These are phyloP conservation scores for Oreochromis spilurus DNA, from an alignment of 2,113 vertebrate species.

Conservation along the genomic window DNA sequence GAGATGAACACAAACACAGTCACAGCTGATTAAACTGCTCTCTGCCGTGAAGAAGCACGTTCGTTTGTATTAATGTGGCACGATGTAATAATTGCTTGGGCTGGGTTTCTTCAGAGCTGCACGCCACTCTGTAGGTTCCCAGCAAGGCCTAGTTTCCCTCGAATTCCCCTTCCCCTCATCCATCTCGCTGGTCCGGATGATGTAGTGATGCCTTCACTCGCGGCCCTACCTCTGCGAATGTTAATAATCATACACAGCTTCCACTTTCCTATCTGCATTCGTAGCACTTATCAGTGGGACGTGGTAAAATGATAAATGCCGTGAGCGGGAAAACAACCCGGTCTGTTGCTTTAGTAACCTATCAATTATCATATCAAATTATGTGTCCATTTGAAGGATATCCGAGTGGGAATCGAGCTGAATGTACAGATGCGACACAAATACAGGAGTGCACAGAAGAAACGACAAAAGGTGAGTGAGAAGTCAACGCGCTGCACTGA, in stretches of 20 bases:
- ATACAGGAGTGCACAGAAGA: neutral
- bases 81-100: slow-evolving; percentile 37
- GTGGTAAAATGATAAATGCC: neutral
- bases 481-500: neutral
- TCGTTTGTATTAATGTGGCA: slow-evolving; percentile 46
- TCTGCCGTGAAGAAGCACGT: slow-evolving; percentile 18
- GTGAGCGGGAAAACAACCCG: neutral
- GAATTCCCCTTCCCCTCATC: slow-evolving; percentile 9
- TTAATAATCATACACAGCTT: slow-evolving; percentile 44
- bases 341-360: slow-evolving; percentile 9
- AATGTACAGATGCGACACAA: neutral
- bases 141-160: slow-evolving; percentile 31
- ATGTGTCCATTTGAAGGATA: neutral
- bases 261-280: slow-evolving; percentile 13
- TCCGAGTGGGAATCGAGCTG: neutral
- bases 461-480: neutral
- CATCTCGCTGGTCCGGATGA: slow-evolving; percentile 42
- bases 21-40: slow-evolving; percentile 23
- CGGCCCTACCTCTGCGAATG: slow-evolving; percentile 25
- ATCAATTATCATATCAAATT: neutral
- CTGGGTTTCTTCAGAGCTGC: slow-evolving; percentile 13
- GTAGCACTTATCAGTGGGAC: slow-evolving; percentile 8
- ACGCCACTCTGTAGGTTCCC: neutral
- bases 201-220: slow-evolving; percentile 36
- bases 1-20: neutral